Percentiles rank a stretch among this genome's conserved stretches.
These are phyloP conservation scores for Eristalis pertinax DNA, from an alignment of 2,888 invertebrate genomes.

Conservation along the genomic window DNA sequence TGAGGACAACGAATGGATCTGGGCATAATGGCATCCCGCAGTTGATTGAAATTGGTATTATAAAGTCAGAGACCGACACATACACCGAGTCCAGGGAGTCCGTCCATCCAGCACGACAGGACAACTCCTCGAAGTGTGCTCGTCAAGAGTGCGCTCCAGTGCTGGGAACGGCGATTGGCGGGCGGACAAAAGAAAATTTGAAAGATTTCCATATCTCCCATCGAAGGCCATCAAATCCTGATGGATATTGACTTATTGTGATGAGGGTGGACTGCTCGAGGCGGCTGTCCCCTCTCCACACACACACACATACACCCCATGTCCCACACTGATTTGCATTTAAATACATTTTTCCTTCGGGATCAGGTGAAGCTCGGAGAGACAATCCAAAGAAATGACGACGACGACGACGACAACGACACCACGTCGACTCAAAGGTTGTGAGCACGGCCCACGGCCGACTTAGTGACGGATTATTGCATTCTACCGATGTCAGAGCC, in stretches of 20 bases:
- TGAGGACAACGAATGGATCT: conserved; percentile 61
- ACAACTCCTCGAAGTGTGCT: conserved; percentile 30
- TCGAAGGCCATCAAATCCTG: conserved; percentile 61
- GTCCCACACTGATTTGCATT: conserved; percentile 54
- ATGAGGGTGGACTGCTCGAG: conserved; percentile 59
- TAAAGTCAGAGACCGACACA: conserved; percentile 63
- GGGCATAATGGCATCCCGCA: conserved; percentile 63
- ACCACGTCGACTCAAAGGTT: not conserved
- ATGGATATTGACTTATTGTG: conserved; percentile 68
- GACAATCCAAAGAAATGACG: not conserved
- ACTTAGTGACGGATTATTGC: conserved; percentile 64
- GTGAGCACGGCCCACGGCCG: not conserved
- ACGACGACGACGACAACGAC: not conserved
- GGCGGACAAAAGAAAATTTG: conserved; percentile 28
- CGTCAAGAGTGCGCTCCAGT: conserved; percentile 15
- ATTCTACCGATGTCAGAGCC: conserved; percentile 6
- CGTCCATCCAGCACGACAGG: conserved; percentile 15
- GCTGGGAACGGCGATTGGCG: conserved; percentile 4
- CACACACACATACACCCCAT: no score
- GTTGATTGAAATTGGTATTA: conserved; percentile 70
- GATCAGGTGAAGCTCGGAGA: not conserved
- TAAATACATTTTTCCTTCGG: conserved; percentile 40
- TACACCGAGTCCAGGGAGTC: not conserved
- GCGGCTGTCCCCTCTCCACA: conserved; percentile 8
- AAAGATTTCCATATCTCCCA: conserved; percentile 64